Evolutionary conservation across 2,888 invertebrate species (phyloP).

Genomic region (Falcaria lacertinaria): DNA sequence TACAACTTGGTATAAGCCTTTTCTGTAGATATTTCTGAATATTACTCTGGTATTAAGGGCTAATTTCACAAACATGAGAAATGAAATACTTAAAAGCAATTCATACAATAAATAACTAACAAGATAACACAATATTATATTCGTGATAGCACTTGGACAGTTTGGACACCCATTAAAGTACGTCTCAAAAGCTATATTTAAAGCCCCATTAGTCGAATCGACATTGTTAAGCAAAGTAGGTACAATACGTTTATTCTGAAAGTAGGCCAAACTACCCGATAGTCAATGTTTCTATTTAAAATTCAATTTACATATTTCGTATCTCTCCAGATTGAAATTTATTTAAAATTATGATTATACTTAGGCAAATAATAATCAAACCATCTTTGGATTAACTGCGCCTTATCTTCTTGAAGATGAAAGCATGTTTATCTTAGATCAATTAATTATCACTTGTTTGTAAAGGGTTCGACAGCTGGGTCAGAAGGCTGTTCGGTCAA

Average conservation of each 20-base stretch:
- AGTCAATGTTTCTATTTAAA: too few species aligned
- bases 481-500: conserved; percentile 43
- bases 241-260: neutral
- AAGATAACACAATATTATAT: conserved; percentile 8
- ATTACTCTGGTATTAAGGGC: too few species aligned
- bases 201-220: neutral
- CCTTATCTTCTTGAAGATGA: neutral
- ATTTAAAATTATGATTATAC: neutral
- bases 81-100: too few species aligned
- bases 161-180: neutral
- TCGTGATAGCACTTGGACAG: neutral
- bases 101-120: too few species aligned
- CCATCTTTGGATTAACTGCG: neutral
- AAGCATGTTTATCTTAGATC: conserved; percentile 40
- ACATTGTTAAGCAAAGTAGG: neutral
- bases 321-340: too few species aligned
- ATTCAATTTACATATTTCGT: too few species aligned
- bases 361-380: neutral
- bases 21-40: too few species aligned
- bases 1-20: too few species aligned
- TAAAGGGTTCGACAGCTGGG: conserved; percentile 40
- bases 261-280: neutral
- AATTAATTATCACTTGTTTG: conserved; percentile 37
- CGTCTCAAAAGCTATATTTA: neutral
- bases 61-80: too few species aligned